These are phyloP conservation scores for Synanceia verrucosa DNA, from an alignment of 2,797 vertebrate species.

Conservation along the genomic window DNA sequence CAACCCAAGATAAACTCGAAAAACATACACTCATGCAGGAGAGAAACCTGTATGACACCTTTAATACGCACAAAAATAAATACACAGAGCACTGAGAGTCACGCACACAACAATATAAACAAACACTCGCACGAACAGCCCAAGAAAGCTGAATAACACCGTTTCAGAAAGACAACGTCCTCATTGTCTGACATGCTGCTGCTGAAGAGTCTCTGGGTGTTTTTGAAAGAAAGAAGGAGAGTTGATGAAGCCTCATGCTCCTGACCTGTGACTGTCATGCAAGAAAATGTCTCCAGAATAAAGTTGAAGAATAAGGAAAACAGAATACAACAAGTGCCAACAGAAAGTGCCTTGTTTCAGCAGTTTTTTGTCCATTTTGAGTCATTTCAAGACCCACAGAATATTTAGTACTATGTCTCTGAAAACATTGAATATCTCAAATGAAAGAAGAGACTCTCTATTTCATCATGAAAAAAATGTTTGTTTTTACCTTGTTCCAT, in stretches of 20 bases:
- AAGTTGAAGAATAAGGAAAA: neutral
- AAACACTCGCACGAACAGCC: neutral
- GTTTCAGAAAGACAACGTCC: neutral
- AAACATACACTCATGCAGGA: neutral
- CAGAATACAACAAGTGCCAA: no score
- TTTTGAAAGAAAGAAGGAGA: no score
- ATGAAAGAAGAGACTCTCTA: no score
- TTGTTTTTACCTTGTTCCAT: no score
- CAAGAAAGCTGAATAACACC: neutral
- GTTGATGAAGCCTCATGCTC: neutral
- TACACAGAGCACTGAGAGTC: neutral
- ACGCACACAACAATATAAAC: constrained; percentile 1
- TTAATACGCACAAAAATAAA: neutral
- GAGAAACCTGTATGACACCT: constrained; percentile 10
- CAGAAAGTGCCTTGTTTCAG: no score
- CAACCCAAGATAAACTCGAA: constrained; percentile 26
- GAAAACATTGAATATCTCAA: no score
- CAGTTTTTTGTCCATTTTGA: neutral
- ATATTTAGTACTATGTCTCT: no score
- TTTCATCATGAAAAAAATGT: no score
- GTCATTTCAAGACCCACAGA: no score
- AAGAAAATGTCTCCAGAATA: neutral
- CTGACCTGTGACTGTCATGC: constrained; percentile 12
- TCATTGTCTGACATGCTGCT: neutral
- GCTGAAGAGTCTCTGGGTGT: neutral